Evolutionary conservation across 2,797 vertebrate species (phyloP).

Genomic region (Luscinia luscinia): DNA sequence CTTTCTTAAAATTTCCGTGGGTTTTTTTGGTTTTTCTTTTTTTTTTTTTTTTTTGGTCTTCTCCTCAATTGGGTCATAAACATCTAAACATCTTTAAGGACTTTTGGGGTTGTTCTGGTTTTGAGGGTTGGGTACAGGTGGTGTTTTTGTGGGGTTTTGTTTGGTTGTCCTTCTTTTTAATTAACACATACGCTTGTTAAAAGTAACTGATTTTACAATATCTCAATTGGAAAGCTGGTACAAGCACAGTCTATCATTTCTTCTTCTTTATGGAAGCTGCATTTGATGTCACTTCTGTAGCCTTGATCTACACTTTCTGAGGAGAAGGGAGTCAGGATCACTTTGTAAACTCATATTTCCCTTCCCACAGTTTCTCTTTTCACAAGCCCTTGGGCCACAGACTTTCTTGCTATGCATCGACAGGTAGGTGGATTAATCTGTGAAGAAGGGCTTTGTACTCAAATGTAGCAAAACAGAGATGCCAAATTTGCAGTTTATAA

Average conservation of each 20-base stretch:
- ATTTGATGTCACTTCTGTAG: background rate
- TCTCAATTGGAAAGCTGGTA: background rate
- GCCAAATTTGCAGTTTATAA: background rate
- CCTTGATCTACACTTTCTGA: background rate
- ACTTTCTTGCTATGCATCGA: background rate
- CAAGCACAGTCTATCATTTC: background rate
- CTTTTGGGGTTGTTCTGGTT: background rate
- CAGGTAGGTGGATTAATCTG: background rate
- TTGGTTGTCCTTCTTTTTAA: background rate
- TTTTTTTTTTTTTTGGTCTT: background rate
- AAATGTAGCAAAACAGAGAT: background rate
- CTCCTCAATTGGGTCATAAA: background rate
- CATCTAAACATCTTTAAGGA: background rate
- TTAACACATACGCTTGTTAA: background rate
- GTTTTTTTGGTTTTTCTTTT: background rate
- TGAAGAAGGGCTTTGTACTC: background rate
- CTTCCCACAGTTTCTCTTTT: background rate
- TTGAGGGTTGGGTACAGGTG: background rate
- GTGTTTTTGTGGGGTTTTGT: rapidly evolving
- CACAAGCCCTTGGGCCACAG: background rate
- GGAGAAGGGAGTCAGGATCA: background rate
- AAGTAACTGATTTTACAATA: background rate
- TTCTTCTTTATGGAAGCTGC: background rate
- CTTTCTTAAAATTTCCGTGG: background rate
- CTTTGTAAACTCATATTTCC: background rate